Evolutionary conservation across 2,797 vertebrate species (phyloP).

Genomic region (Danio aesculapii): DNA sequence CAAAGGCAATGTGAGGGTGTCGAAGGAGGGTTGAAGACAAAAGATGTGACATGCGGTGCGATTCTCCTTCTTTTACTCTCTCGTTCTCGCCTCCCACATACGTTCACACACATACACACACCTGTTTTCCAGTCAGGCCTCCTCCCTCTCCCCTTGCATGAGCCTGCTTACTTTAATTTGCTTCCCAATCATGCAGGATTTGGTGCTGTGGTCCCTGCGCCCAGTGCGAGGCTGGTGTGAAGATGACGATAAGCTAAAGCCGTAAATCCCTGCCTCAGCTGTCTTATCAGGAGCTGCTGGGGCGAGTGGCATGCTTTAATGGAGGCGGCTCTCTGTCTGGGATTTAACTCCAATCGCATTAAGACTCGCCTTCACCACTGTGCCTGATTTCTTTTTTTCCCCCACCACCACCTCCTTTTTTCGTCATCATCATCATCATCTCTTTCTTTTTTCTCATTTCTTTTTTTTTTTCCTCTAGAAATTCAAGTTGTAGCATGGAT

Average conservation of each 20-base stretch:
- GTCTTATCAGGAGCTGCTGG: constrained; percentile 83
- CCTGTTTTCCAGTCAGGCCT: constrained; percentile 37
- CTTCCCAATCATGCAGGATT: constrained; percentile 77
- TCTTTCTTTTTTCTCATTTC: background rate
- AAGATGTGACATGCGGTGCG: constrained; percentile 65
- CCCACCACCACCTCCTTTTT: background rate
- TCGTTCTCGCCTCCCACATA: constrained; percentile 54
- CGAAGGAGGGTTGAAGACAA: constrained; percentile 65
- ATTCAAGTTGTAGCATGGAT: constrained; percentile 55
- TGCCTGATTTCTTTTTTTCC: constrained; percentile 74
- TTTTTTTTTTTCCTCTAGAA: constrained; percentile 36
- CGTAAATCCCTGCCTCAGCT: constrained; percentile 84
- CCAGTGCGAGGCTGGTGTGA: constrained; percentile 81
- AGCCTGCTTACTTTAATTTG: constrained; percentile 74
- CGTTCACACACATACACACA: constrained; percentile 23
- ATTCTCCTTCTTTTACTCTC: constrained; percentile 20
- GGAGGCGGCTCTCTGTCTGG: constrained; percentile 82
- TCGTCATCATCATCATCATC: constrained; percentile 44
- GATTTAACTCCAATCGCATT: constrained; percentile 84
- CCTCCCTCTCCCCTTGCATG: constrained; percentile 60
- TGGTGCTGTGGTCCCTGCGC: constrained; percentile 73
- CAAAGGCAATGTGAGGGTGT: constrained; percentile 67
- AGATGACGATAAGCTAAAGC: constrained; percentile 85
- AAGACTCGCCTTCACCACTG: constrained; percentile 78
- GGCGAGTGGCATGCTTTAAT: constrained; percentile 82